Percentiles rank a stretch among this genome's conserved stretches.
phyloP scores from a whole-genome alignment of 1,140 invertebrate genomes.

The Brachionus rubens region DNA sequence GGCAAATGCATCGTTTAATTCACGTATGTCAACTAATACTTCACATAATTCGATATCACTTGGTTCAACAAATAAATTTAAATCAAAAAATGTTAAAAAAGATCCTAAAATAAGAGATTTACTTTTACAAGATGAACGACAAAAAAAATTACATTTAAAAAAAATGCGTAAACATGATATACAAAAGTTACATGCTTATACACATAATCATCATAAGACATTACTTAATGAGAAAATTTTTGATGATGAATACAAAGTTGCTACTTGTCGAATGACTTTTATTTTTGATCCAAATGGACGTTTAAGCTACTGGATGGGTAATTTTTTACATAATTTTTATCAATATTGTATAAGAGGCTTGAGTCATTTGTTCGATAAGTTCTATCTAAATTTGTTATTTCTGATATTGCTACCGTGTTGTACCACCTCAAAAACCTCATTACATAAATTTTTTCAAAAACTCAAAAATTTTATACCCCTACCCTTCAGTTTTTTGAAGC shows the following conservation, averaged over 20 bases:
- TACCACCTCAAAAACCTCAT: too few species aligned
- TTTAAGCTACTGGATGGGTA: constrained; percentile 60
- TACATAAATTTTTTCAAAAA: too few species aligned
- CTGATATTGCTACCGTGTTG: too few species aligned
- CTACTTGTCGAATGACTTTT: constrained; percentile 49
- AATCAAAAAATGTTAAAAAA: not conserved
- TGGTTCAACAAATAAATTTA: not conserved
- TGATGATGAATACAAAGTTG: constrained; percentile 30
- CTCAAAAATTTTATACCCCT: too few species aligned
- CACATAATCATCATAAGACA: not conserved
- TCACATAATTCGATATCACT: constrained; percentile 10
- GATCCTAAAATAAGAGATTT: not conserved
- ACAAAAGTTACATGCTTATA: not conserved
- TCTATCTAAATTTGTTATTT: too few species aligned
- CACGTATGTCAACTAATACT: not conserved
- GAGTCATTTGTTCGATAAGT: too few species aligned
- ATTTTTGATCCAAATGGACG: constrained; percentile 61
- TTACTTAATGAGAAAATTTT: not conserved
- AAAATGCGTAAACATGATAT: constrained; percentile 25
- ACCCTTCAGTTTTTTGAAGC: too few species aligned
- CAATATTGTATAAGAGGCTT: too few species aligned
- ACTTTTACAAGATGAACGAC: not conserved
- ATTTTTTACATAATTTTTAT: too few species aligned
- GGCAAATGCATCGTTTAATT: not conserved
- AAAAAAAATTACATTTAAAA: constrained; percentile 1